These are phyloP conservation scores for Amblyteles armatorius DNA, from an alignment of 2,888 invertebrate species.

Conservation along the genomic window DNA sequence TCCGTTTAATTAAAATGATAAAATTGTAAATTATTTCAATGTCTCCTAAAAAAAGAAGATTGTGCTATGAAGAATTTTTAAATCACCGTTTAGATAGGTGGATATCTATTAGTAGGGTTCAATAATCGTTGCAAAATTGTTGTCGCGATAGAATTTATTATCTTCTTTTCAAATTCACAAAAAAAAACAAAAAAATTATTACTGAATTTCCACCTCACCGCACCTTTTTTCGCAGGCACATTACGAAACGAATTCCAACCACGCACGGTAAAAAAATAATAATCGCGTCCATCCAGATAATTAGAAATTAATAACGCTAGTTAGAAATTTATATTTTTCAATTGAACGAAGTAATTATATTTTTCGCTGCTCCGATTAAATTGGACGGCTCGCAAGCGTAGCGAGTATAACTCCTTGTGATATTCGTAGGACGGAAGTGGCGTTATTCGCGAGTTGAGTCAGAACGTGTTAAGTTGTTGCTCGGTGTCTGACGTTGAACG, in stretches of 20 bases:
- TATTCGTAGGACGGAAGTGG: constrained; percentile 34
- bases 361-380: neutral
- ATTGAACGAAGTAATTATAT: neutral
- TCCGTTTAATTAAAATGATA: neutral
- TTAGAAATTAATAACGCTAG: neutral
- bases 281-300: no score
- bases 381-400: neutral
- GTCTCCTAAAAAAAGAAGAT: neutral
- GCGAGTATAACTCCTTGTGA: constrained; percentile 11
- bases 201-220: no score
- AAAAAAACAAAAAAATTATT: no score
- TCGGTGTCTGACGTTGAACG: constrained; percentile 69
- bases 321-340: neutral
- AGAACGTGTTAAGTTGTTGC: constrained; percentile 72
- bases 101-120: no score
- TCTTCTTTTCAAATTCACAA: no score
- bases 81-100: no score
- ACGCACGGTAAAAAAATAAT: no score
- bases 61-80: neutral
- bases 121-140: no score
- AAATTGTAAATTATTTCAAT: neutral
- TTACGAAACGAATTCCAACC: no score
- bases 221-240: no score
- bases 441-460: constrained; percentile 48
- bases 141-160: no score